These are phyloP conservation scores for Zaprionus obscuricornis DNA, from an alignment of 2,888 invertebrate genomes.

Conservation along the genomic window DNA sequence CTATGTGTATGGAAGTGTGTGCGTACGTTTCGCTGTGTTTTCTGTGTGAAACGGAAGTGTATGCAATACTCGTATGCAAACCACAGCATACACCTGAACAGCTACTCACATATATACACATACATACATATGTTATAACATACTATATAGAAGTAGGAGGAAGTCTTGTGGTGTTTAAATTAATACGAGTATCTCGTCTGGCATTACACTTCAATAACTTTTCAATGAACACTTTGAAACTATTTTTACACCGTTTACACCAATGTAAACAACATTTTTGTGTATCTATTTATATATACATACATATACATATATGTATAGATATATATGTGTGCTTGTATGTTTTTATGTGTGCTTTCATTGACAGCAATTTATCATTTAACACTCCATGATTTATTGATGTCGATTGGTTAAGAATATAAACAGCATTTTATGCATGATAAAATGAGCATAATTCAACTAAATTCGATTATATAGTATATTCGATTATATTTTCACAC, in stretches of 20 bases:
- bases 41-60: conserved; percentile 28
- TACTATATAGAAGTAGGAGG: background rate
- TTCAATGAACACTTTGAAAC: conserved; percentile 76
- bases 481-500: too few species aligned
- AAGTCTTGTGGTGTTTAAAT: conserved; percentile 54
- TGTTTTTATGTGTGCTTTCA: conserved; percentile 18
- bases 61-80: conserved; percentile 39
- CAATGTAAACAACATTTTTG: conserved; percentile 43
- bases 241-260: conserved; percentile 72
- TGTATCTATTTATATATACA: conserved; percentile 14
- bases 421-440: conserved; percentile 28
- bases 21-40: too few species aligned
- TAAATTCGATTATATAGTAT: too few species aligned
- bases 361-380: conserved; percentile 54
- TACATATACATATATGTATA: conserved; percentile 6
- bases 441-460: conserved; percentile 33
- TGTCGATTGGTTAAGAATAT: conserved; percentile 36
- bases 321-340: background rate
- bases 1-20: background rate
- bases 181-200: conserved; percentile 59
- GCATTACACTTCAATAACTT: conserved; percentile 70
- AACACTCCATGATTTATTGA: conserved; percentile 58
- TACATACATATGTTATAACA: too few species aligned
- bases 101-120: conserved; percentile 5
- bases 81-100: conserved; percentile 3